Percentiles rank a stretch among this genome's conserved stretches.
These are phyloP conservation scores for Bettongia penicillata DNA, from an alignment of 2,113 vertebrate genomes.

Conservation along the genomic window DNA sequence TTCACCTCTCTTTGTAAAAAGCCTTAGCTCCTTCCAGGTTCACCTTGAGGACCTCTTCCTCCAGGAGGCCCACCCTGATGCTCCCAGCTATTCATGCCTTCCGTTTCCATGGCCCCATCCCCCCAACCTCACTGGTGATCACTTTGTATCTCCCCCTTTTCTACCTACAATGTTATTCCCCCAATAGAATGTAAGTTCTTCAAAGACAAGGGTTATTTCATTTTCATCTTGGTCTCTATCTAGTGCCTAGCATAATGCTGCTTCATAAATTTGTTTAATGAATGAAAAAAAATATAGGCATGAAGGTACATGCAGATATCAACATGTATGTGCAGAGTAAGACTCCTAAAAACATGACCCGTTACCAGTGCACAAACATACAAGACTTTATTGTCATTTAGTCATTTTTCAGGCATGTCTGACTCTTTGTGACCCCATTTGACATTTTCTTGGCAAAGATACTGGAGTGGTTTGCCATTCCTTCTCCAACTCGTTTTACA, in stretches of 20 bases:
- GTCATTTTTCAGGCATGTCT: too few relatives aligned
- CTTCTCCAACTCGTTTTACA: too few relatives aligned
- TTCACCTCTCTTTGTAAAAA: neutral
- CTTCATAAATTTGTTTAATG: neutral
- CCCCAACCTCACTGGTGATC: neutral
- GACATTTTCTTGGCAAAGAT: too few relatives aligned
- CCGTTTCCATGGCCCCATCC: neutral
- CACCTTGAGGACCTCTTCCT: neutral
- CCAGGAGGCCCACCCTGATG: neutral
- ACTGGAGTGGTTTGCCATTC: too few relatives aligned
- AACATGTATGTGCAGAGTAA: neutral
- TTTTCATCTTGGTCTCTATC: neutral
- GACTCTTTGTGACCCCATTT: too few relatives aligned
- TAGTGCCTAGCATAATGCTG: neutral
- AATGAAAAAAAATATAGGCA: neutral
- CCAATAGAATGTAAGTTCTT: neutral
- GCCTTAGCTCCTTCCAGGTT: neutral
- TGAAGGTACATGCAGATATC: neutral
- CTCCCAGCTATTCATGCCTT: neutral
- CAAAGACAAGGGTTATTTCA: neutral
- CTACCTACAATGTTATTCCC: neutral
- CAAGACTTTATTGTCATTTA: too few relatives aligned
- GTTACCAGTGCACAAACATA: too few relatives aligned
- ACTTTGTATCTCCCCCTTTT: neutral
- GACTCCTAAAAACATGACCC: neutral